phyloP scores from a whole-genome alignment of 2,797 vertebrate genomes.

The Pangasius sanitwongsei region DNA sequence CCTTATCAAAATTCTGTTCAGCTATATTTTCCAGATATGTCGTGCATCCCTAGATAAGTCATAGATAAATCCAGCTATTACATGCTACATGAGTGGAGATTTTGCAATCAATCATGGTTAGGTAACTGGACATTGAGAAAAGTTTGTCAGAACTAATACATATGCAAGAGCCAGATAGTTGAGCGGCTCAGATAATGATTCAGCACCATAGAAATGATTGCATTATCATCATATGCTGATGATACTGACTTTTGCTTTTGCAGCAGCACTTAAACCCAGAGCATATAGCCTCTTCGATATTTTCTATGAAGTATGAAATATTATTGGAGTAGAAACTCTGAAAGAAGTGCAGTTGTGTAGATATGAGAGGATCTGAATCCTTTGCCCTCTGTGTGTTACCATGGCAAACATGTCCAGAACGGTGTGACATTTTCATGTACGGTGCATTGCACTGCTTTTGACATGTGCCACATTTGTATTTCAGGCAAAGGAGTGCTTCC shows the following conservation, averaged over 20 bases:
- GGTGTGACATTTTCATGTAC: slow-evolving; percentile 60
- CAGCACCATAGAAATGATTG: neutral
- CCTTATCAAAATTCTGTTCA: neutral
- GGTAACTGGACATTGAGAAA: neutral
- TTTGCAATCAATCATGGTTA: neutral
- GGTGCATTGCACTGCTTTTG: slow-evolving; percentile 55
- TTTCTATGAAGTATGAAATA: neutral
- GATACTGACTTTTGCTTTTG: neutral
- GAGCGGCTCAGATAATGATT: neutral
- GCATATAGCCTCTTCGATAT: neutral
- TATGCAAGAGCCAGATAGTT: neutral
- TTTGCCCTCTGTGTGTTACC: slow-evolving; percentile 70
- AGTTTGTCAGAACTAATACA: neutral
- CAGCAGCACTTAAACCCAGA: neutral
- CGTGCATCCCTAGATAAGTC: neutral
- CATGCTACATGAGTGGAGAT: neutral
- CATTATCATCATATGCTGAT: neutral
- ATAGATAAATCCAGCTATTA: too few species aligned
- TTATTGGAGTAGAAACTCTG: slow-evolving; percentile 33
- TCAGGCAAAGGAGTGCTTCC: slow-evolving; percentile 58
- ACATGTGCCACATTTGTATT: slow-evolving; percentile 55
- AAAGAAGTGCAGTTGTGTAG: slow-evolving; percentile 50
- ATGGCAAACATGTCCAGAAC: slow-evolving; percentile 70
- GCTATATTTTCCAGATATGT: neutral
- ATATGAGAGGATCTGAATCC: slow-evolving; percentile 56